Evolutionary conservation across 2,888 invertebrate genomes (phyloP), one percentile per base, ranked within the genome.

Genomic region (Alloplasta piceator): DNA sequence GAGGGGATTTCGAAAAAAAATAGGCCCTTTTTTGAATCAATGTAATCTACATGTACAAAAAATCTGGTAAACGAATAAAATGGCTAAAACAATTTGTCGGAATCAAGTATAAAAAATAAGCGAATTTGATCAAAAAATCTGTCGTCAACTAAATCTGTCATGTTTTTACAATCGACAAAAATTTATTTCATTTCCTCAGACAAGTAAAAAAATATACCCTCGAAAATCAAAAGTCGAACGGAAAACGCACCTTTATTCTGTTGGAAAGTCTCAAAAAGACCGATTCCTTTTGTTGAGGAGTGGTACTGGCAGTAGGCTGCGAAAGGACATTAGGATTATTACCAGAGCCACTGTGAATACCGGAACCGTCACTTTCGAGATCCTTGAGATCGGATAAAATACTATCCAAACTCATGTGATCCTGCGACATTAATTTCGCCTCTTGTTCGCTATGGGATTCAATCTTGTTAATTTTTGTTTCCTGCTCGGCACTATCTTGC

Each of bases 191-290:
- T 26, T 26, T 26, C 1, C 26, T 26, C 26, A 3, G 26, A 26
- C 26, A 26, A 26, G 58, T 7, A 41, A n/a, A 39, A 39, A 52
- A 38, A 9, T 10, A 48, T 9, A 48, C 10, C 10, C 4, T 48
- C 4, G 7, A 43, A 16, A 61, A 64, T 64, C 41, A 41, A 41
- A 41, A 5, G 41, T 6, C 5, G 41, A 41, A 41, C 41, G 5
- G 41, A 64, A 50, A 36, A 38, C 93, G 90, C 89, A 97, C 97
- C 95, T 98, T 98, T 76, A 99, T 98, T 89, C 98, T 95, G 92
- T 99, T 99, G 78, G 98, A 98, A 78, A 99, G 94, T 85, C 99
- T 94, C 90, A 99, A 95, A 91, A 99, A 98, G n/a, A 99, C 97
- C 6, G 98, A 98, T 92, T 99, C 98, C 87, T 98, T 98, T 89